Evolutionary conservation across 2,113 vertebrate genomes (phyloP).

Genomic region (Ameiurus melas): DNA sequence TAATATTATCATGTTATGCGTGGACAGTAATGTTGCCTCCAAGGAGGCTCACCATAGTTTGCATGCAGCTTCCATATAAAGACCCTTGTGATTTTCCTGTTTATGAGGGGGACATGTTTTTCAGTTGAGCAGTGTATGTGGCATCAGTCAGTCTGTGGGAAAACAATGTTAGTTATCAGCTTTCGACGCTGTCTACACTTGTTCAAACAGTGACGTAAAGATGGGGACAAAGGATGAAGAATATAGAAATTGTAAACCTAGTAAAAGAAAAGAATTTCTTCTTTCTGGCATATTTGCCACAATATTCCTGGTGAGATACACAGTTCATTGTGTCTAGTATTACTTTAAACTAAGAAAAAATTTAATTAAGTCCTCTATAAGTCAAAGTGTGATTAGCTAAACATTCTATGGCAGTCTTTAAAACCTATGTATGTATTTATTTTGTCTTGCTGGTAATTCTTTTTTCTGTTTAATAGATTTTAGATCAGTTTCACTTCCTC

Average conservation of each 20-base stretch:
- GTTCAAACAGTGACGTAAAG: constrained; percentile 22
- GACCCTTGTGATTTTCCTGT: too few species aligned
- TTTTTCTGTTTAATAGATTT: constrained; percentile 28
- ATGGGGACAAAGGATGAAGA: background rate
- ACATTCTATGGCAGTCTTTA: constrained; percentile 50
- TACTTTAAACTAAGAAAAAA: constrained; percentile 51
- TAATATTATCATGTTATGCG: background rate
- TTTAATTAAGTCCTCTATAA: constrained; percentile 39
- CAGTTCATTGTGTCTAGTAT: constrained; percentile 27
- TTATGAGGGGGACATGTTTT: background rate
- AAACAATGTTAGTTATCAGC: constrained; percentile 24
- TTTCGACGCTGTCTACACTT: constrained; percentile 37
- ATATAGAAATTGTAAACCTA: background rate
- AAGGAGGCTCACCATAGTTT: background rate
- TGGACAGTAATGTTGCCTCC: background rate
- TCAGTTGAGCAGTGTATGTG: constrained; percentile 12
- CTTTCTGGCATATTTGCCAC: background rate
- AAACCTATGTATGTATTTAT: constrained; percentile 24
- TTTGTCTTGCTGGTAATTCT: constrained; percentile 1
- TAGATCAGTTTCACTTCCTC: constrained; percentile 19
- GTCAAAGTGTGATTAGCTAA: constrained; percentile 49
- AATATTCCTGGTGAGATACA: background rate
- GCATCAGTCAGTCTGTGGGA: constrained; percentile 32
- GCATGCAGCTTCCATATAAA: background rate
- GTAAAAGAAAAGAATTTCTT: background rate